Evolutionary conservation across 37 sponge, comb jelly and placozoan genomes (phyloP), one percentile per base, ranked within the genome.

Genomic region (Beroe forskalii): DNA sequence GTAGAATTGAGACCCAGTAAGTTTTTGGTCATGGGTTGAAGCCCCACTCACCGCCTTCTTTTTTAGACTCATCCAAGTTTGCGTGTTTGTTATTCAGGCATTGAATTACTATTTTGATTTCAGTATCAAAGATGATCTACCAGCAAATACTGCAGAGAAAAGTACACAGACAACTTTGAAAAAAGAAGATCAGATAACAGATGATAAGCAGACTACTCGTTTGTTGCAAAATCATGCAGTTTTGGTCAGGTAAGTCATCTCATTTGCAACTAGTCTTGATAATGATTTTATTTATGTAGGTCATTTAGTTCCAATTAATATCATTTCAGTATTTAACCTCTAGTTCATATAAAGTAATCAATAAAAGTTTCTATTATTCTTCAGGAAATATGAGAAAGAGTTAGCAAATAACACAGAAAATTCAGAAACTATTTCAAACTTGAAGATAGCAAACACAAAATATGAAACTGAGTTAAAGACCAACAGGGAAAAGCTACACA

Each of bases 361-460:
- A n/a, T n/a, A n/a, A n/a, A n/a, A n/a, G n/a, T n/a, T n/a, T n/a
- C n/a, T 12, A 48, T 48, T 48, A 48, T 12, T 48, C 48, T 44
- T 80, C 86, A 80, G 86, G 28, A 80, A 80, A 23, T 80, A 80
- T 38, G 86, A 80, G 20, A 80, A 80, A 27, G 86, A 80, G 27
- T 37, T 80, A 24, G 86, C 86, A 41, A 44, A 32, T n/a, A 80
- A 80, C 60, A 80, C 86, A 6, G 48, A 41, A 3, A 80, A 80
- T 48, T 80, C 86, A 20, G 86, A 80, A 42, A 80, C 43, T 12
- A 80, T 80, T 37, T 80, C 86, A 35, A 80, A 80, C 55, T 48
- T 80, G 4, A 80, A 41, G 30, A 80, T 80, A 8, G 12, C 55
- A 41, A 80, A 80, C 86, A 33, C 55, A 9, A 80, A 80, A 43